Base-by-base conservation (phyloP, 2,113 vertebrate genomes). In the Ammodytes dubius region DNA sequence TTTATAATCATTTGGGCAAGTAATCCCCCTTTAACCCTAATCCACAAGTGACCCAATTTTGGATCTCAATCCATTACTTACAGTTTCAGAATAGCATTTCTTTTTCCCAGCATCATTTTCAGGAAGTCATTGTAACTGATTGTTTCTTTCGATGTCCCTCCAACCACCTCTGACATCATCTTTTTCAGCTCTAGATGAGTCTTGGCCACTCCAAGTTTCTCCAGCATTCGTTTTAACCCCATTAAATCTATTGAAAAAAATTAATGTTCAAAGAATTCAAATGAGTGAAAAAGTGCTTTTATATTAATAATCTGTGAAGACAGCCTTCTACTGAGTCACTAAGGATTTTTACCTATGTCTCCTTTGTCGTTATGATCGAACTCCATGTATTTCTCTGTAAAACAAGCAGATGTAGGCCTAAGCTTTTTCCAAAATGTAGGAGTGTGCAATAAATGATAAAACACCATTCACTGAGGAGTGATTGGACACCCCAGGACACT, bases 121-220 rank as follows among this genome's bases (percentile, higher is more conserved):
- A 97, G 90, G 86, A 97, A 97, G 91, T 96, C 95, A 0, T 58
- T 65, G 88, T 97, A 97, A 85, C 87, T 64, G 88, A 97, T 93
- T 0, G 90, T 95, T 27, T 97, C 96, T 9, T 91, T 83, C 0
- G 88, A 85, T 52, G 89, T 65, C 12, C 88, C 91, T 12, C 94
- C 88, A 14, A 85, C 87, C 53, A 96, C 95, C 50, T 97, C 96
- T 49, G 83, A 85, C 85, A 97, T 96, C 92, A 97, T 94, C 89
- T 95, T 96, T 76, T 97, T 97, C 67, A 97, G 90, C 73, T 97
- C 96, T 77, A 96, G 54, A 77, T 97, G 96, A 59, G 96, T 97
- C 86, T 96, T 97, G 56, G 96, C 94, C 10, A 91, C 50, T 7
- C 96, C 96, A 1, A 97, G 88, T 87, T 96, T 97, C 90, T 97